Conservation (phyloP, 2,797 vertebrate species). For the Rhabdomys pumilio region DNA sequence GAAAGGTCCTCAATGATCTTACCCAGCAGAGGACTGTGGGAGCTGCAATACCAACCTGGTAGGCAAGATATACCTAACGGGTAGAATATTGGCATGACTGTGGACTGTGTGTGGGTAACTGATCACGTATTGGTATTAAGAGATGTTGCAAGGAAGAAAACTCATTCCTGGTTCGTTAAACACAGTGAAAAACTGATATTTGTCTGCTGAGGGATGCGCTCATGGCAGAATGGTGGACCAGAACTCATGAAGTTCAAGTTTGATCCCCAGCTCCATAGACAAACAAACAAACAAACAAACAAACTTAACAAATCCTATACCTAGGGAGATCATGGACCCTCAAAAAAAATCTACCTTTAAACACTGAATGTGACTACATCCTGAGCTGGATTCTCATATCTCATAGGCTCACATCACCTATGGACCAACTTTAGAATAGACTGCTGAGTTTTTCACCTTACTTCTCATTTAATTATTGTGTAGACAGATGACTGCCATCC, state of each 20-base stretch:
- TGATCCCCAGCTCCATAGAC: neutral
- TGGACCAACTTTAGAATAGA: neutral
- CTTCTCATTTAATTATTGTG: constrained; percentile 59
- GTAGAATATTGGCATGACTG: neutral
- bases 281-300: neutral
- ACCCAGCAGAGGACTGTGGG: neutral
- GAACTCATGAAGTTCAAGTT: neutral
- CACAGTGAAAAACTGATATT: neutral
- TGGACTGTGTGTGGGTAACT: neutral
- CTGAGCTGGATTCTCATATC: neutral
- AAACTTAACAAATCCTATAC: neutral
- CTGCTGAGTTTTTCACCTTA: constrained; percentile 3
- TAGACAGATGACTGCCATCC: neutral
- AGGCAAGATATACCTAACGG: neutral
- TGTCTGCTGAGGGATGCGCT: neutral
- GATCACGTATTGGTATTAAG: neutral
- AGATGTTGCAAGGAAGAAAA: neutral
- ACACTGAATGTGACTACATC: neutral
- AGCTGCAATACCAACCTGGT: neutral
- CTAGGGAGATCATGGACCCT: neutral
- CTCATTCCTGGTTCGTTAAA: neutral
- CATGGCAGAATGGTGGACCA: neutral
- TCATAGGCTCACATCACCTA: neutral
- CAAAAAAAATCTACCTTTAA: neutral
- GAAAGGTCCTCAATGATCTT: neutral